These are phyloP conservation scores for Mystacornis crossleyi DNA, from an alignment of 2,113 vertebrate species.

Conservation along the genomic window DNA sequence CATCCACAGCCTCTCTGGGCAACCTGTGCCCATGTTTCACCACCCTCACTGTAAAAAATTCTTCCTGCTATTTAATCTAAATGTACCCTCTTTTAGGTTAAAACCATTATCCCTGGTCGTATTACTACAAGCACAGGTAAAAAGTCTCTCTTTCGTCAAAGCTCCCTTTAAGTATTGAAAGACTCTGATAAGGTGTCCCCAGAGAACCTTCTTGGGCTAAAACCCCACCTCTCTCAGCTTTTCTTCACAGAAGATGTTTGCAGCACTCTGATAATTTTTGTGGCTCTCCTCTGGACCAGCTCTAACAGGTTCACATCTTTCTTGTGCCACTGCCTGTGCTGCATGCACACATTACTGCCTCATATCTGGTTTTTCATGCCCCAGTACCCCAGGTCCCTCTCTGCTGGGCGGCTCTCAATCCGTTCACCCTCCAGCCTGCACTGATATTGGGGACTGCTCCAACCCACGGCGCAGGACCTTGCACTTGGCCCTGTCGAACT, in stretches of 20 bases:
- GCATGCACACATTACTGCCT: background rate
- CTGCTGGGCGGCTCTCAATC: background rate
- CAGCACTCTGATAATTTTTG: background rate
- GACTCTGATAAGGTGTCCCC: background rate
- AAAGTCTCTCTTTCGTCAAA: background rate
- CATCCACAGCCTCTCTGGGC: background rate
- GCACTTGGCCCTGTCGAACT: background rate
- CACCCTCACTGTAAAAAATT: accelerated
- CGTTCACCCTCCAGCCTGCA: background rate
- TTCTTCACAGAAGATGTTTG: background rate
- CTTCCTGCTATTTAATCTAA: background rate
- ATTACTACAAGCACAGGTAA: background rate
- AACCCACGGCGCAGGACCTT: background rate
- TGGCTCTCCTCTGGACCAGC: background rate
- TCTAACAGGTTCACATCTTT: background rate
- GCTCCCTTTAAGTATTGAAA: background rate
- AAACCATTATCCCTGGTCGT: background rate
- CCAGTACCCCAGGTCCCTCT: background rate
- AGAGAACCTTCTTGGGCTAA: background rate
- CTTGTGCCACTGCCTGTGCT: background rate
- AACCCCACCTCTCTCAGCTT: background rate
- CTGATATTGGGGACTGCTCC: accelerated
- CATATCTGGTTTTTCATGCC: background rate
- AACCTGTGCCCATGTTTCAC: background rate
- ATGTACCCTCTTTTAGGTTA: background rate